These are phyloP conservation scores for Lasioglossum baleicum DNA, from an alignment of 1,140 invertebrate genomes.

Conservation along the genomic window DNA sequence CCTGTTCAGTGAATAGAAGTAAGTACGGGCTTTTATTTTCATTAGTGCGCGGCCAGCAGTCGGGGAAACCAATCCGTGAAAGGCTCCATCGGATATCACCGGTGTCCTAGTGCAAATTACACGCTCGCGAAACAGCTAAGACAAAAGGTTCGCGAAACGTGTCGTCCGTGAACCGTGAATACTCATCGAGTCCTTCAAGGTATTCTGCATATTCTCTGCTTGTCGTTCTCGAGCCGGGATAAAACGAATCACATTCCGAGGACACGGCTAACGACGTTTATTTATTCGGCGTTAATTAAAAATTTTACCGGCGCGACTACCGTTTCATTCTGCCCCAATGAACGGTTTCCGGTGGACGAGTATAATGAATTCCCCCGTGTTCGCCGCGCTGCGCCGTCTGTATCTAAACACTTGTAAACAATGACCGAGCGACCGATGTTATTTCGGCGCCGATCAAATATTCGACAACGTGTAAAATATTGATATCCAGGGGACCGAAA, in stretches of 20 bases:
- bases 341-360: neutral
- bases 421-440: neutral
- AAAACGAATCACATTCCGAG: too few species aligned
- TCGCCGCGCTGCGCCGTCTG: too few species aligned
- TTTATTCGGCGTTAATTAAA: slow-evolving; percentile 45
- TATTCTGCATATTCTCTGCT: too few species aligned
- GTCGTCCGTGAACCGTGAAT: neutral
- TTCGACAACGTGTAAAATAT: neutral
- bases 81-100: neutral
- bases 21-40: neutral
- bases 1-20: neutral
- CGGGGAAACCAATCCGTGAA: neutral
- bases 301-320: slow-evolving; percentile 9
- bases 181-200: neutral
- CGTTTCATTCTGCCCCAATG: neutral
- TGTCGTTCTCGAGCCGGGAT: too few species aligned
- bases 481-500: neutral
- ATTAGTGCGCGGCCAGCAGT: neutral
- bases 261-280: slow-evolving; percentile 25
- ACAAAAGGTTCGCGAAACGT: neutral
- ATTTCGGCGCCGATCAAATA: neutral
- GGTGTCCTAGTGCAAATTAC: neutral
- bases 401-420: slow-evolving; percentile 2
- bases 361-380: neutral
- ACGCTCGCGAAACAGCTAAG: neutral